These are phyloP conservation scores for Gnathonemus longibarbis DNA, from an alignment of 2,113 vertebrate genomes.

Conservation along the genomic window DNA sequence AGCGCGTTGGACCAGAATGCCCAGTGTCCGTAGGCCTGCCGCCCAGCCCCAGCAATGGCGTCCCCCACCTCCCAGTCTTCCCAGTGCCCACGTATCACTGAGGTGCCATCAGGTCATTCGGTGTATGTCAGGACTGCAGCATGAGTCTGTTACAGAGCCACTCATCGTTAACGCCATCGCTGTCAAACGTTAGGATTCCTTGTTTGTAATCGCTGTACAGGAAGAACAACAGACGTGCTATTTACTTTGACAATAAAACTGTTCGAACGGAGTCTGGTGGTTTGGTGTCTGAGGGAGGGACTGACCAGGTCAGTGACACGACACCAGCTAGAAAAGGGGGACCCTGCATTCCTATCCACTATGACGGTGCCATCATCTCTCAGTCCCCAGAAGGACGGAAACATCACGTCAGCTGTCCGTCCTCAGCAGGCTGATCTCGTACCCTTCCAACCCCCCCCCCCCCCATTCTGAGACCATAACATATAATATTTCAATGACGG, in stretches of 20 bases:
- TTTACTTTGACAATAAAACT: conserved; percentile 90
- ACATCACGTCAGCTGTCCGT: neutral
- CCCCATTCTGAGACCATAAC: neutral
- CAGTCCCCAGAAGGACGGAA: neutral
- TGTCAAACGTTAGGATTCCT: conserved; percentile 71
- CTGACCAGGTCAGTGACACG: neutral
- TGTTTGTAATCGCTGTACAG: conserved; percentile 69
- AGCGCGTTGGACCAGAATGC: neutral
- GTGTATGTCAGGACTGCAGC: conserved; percentile 70
- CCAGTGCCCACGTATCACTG: neutral
- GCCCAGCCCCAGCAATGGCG: neutral
- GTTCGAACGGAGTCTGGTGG: conserved; percentile 63
- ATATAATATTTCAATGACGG: neutral
- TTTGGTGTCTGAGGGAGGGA: neutral
- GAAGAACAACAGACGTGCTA: conserved; percentile 64
- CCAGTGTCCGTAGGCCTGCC: neutral
- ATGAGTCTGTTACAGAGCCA: conserved; percentile 70
- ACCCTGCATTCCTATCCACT: neutral
- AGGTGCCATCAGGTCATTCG: neutral
- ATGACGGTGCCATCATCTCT: neutral
- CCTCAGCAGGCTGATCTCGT: conserved; percentile 55
- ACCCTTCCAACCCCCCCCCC: conserved; percentile 20
- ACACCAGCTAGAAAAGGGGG: neutral
- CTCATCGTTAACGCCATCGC: conserved; percentile 53
- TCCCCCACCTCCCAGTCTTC: neutral